Evolutionary conservation across 2,113 vertebrate species (phyloP).

Genomic region (Pionites leucogaster): DNA sequence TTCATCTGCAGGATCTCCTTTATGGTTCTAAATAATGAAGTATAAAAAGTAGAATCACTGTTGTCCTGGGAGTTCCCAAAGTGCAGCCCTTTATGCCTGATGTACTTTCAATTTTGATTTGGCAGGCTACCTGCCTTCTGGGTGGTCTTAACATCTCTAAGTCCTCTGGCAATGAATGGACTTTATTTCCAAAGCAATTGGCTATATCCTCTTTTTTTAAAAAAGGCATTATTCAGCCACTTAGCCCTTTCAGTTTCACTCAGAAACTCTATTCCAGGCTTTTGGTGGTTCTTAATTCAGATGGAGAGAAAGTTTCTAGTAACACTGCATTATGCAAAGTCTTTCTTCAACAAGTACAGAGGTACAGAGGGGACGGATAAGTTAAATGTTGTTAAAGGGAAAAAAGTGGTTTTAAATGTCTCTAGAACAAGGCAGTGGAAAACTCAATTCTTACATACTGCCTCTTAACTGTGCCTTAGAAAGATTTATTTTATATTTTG

Average conservation of each 20-base stretch:
- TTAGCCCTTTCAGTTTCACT: slow-evolving; percentile 47
- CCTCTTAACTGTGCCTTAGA: background rate
- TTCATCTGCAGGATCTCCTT: background rate
- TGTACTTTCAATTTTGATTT: slow-evolving; percentile 46
- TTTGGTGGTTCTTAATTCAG: slow-evolving; percentile 50
- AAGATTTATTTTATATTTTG: background rate
- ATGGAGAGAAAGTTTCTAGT: slow-evolving; percentile 39
- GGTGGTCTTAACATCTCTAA: slow-evolving; percentile 64
- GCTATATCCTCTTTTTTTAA: slow-evolving; percentile 19
- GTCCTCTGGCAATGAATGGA: slow-evolving; percentile 48
- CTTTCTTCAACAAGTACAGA: slow-evolving; percentile 13
- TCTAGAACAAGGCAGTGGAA: slow-evolving; percentile 13
- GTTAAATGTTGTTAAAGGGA: slow-evolving; percentile 31
- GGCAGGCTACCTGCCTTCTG: slow-evolving; percentile 60
- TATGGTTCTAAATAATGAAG: background rate
- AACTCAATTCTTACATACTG: background rate
- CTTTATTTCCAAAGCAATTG: slow-evolving; percentile 36
- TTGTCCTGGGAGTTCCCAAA: background rate
- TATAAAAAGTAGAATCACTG: background rate
- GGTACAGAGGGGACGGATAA: slow-evolving; percentile 2
- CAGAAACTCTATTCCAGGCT: slow-evolving; percentile 25
- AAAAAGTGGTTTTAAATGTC: slow-evolving; percentile 19
- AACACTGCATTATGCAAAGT: slow-evolving; percentile 15
- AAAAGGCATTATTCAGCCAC: slow-evolving; percentile 45
- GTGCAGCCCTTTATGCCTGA: background rate